These are phyloP conservation scores for Acleris sparsana DNA, from an alignment of 2,888 invertebrate species.

Conservation along the genomic window DNA sequence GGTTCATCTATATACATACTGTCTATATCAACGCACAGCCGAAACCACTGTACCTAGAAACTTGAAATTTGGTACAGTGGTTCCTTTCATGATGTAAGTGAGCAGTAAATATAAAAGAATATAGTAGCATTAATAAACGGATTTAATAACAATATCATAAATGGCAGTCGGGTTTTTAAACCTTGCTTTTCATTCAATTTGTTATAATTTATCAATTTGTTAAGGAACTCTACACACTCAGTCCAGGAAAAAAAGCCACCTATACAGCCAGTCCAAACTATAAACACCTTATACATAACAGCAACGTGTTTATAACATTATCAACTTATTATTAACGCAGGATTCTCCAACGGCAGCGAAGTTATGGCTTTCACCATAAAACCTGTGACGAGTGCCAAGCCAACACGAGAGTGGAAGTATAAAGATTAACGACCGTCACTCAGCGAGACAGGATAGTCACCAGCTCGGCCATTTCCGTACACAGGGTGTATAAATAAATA, in stretches of 20 bases:
- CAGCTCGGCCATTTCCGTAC: constrained; percentile 32
- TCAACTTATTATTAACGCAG: constrained; percentile 7
- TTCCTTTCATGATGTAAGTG: too few species aligned
- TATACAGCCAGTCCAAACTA: background rate
- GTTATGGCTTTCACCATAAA: constrained; percentile 49
- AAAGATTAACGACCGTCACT: constrained; percentile 54
- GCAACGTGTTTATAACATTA: constrained; percentile 16
- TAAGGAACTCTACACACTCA: too few species aligned
- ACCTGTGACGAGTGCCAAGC: constrained; percentile 44
- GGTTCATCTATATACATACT: too few species aligned
- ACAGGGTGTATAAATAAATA: constrained; percentile 32
- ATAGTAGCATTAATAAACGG: too few species aligned
- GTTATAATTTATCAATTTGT: too few species aligned
- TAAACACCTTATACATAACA: background rate
- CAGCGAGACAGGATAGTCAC: constrained; percentile 36
- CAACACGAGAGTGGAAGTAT: constrained; percentile 49
- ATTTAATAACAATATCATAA: too few species aligned
- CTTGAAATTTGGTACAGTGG: too few species aligned
- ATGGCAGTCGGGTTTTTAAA: too few species aligned
- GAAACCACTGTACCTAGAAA: too few species aligned
- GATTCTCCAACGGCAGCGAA: constrained; percentile 36
- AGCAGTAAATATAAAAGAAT: too few species aligned
- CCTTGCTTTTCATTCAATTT: too few species aligned
- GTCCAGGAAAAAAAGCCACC: background rate
- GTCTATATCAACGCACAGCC: too few species aligned